phyloP scores from a whole-genome alignment of 2,797 vertebrate genomes.

The Garrulus glandarius region DNA sequence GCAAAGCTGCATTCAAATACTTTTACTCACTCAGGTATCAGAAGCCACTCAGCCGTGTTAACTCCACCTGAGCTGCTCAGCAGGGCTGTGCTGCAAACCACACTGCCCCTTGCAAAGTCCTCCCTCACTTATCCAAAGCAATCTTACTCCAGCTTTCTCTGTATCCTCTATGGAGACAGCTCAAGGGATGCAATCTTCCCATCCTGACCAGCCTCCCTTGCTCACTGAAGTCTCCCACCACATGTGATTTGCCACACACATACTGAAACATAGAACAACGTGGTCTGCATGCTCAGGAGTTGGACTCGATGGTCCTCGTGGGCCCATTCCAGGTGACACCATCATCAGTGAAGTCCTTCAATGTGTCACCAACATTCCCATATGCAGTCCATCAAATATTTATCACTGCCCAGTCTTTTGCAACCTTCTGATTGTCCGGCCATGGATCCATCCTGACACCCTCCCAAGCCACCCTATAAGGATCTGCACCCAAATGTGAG shows the following conservation, averaged over 20 bases:
- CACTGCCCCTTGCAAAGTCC: background rate
- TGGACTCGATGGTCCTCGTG: background rate
- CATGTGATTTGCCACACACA: background rate
- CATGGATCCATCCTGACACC: background rate
- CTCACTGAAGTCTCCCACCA: background rate
- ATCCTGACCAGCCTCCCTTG: background rate
- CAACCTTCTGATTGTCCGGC: background rate
- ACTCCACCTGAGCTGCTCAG: background rate
- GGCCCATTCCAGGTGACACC: background rate
- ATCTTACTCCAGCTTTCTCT: background rate
- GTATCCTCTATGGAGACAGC: accelerated
- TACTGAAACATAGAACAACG: accelerated
- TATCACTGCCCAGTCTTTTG: background rate
- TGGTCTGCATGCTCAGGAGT: background rate
- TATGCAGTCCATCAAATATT: background rate
- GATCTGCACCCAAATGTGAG: background rate
- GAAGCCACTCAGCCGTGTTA: background rate
- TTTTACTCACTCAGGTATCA: background rate
- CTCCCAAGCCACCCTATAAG: background rate
- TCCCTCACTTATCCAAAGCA: background rate
- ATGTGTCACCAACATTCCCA: background rate
- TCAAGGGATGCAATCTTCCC: background rate
- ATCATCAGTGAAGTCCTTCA: background rate
- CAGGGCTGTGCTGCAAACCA: background rate
- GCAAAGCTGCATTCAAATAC: background rate